These are phyloP conservation scores for Aramus guarauna DNA, from an alignment of 2,113 vertebrate genomes.

Conservation along the genomic window DNA sequence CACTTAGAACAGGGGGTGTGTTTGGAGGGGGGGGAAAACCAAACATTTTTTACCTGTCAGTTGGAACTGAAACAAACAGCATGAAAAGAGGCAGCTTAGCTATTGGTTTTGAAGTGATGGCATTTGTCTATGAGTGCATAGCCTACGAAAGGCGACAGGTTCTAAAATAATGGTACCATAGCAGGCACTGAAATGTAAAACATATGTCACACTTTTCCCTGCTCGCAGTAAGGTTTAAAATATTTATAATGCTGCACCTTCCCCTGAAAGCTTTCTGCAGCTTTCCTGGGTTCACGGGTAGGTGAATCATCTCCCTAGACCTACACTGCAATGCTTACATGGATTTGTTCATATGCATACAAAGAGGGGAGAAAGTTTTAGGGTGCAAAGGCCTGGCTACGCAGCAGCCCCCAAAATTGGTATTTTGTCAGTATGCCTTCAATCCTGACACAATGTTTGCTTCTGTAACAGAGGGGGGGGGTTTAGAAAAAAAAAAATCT, in stretches of 20 bases:
- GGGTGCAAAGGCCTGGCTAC: neutral
- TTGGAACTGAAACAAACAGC: slow-evolving; percentile 28
- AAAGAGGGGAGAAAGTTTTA: neutral
- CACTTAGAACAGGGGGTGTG: neutral
- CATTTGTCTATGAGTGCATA: slow-evolving; percentile 49
- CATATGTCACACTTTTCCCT: slow-evolving; percentile 57
- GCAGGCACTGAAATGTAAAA: slow-evolving; percentile 66
- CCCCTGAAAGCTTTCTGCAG: slow-evolving; percentile 51
- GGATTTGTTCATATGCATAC: neutral
- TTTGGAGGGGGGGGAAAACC: neutral
- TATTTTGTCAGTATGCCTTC: neutral
- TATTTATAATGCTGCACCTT: slow-evolving; percentile 68
- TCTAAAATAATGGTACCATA: slow-evolving; percentile 49
- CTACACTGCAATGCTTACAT: neutral
- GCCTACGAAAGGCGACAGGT: slow-evolving; percentile 51
- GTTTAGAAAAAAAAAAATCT: neutral
- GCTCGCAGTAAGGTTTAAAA: slow-evolving; percentile 55
- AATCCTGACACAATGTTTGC: neutral
- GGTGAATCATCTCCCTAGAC: slow-evolving; percentile 27
- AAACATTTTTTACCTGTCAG: slow-evolving; percentile 49
- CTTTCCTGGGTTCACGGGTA: slow-evolving; percentile 22
- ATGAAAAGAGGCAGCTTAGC: slow-evolving; percentile 49
- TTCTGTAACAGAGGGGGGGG: neutral
- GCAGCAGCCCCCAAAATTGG: neutral
- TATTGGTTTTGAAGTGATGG: slow-evolving; percentile 60